Evolutionary conservation across 2,113 vertebrate species (phyloP).

Genomic region (Orthonyx spaldingii): DNA sequence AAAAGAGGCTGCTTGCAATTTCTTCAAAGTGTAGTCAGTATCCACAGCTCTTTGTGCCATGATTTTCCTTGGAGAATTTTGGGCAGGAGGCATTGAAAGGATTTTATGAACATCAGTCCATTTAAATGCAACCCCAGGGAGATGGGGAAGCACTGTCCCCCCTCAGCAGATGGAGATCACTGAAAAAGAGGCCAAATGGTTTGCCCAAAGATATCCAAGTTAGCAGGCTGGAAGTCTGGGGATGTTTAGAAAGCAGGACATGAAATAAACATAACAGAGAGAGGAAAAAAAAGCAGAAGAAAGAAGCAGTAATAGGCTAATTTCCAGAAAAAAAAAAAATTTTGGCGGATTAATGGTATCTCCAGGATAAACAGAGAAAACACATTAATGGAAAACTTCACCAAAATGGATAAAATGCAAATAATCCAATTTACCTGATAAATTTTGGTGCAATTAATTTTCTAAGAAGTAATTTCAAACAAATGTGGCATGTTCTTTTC

Average conservation of each 20-base stretch:
- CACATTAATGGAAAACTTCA: not conserved
- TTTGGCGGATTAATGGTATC: not conserved
- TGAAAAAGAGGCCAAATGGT: not conserved
- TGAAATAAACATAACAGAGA: not conserved
- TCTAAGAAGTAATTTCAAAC: not conserved
- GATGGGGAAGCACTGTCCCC: not conserved
- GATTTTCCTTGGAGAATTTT: not conserved
- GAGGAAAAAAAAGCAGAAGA: not conserved
- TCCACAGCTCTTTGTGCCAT: not conserved
- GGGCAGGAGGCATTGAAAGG: not conserved
- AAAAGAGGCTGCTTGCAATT: not conserved
- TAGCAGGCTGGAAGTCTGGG: not conserved
- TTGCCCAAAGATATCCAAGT: not conserved
- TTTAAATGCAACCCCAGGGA: not conserved
- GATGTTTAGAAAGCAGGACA: not conserved
- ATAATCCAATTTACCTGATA: not conserved
- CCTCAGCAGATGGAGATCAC: not conserved
- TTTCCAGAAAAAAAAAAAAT: not conserved
- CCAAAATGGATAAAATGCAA: not conserved
- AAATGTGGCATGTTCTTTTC: not conserved
- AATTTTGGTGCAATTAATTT: not conserved
- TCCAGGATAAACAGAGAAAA: not conserved
- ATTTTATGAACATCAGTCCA: conserved; percentile 1
- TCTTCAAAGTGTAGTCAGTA: not conserved
- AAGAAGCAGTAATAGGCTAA: not conserved